phyloP scores from a whole-genome alignment of 2,888 invertebrate genomes.

The Odontothrips loti region DNA sequence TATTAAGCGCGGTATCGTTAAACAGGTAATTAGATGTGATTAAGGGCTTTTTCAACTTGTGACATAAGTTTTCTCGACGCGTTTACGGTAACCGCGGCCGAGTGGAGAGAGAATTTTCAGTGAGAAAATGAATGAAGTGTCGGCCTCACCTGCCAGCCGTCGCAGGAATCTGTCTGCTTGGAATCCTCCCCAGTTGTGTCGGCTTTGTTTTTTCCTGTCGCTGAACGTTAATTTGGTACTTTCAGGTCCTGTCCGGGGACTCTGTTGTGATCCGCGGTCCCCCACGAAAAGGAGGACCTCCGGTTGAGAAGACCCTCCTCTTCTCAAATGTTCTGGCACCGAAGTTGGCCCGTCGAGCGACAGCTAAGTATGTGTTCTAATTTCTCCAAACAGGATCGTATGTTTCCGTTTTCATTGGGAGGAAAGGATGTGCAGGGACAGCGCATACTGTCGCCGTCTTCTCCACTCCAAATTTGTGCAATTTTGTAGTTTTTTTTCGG shows the following conservation, averaged over 20 bases:
- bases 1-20: slow-evolving; percentile 55
- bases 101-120: neutral
- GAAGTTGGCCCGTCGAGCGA: slow-evolving; percentile 74
- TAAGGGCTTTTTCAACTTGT: neutral
- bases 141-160: neutral
- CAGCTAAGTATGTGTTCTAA: slow-evolving; percentile 31
- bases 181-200: neutral
- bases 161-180: slow-evolving; percentile 1
- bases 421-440: too few relatives aligned
- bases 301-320: slow-evolving; percentile 86
- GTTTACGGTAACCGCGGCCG: too few relatives aligned
- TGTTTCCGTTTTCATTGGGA: neutral
- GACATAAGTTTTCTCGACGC: too few relatives aligned
- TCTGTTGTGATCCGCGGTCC: slow-evolving; percentile 85
- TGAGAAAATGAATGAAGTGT: slow-evolving; percentile 1
- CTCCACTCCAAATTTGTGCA: neutral
- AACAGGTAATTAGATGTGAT: slow-evolving; percentile 52
- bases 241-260: slow-evolving; percentile 92
- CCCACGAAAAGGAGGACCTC: slow-evolving; percentile 71
- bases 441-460: too few relatives aligned
- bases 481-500: neutral
- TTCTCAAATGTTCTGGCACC: slow-evolving; percentile 91
- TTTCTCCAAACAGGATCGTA: neutral
- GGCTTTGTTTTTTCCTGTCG: slow-evolving; percentile 7
- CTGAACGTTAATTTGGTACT: slow-evolving; percentile 37